A percentile compares a stretch with the other conserved stretches of the same genome.
phyloP scores from a whole-genome alignment of 2,888 invertebrate genomes.

The Selenia dentaria region DNA sequence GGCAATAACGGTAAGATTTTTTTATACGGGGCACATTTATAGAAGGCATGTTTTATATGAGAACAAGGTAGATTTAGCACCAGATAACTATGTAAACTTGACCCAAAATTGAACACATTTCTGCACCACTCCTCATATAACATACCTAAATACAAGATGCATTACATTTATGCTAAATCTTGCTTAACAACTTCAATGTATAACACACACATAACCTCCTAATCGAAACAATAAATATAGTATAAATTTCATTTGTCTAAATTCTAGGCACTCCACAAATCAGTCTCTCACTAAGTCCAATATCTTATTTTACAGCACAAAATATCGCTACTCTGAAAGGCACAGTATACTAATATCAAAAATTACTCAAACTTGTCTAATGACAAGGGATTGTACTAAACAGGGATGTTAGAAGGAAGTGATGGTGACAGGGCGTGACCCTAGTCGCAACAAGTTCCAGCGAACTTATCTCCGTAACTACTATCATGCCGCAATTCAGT shows the following conservation, averaged over 20 bases:
- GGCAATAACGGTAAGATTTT: neutral
- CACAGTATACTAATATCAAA: constrained; percentile 27
- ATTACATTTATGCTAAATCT: constrained; percentile 10
- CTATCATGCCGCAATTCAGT: too few species aligned
- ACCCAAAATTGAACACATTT: constrained; percentile 34
- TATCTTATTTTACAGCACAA: constrained; percentile 20
- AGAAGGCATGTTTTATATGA: constrained; percentile 8
- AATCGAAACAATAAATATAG: constrained; percentile 27
- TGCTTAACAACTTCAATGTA: constrained; percentile 9
- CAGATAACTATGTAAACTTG: constrained; percentile 32
- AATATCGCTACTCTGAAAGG: constrained; percentile 26
- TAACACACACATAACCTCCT: constrained; percentile 16
- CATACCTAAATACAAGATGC: constrained; percentile 11
- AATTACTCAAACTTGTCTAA: constrained; percentile 30
- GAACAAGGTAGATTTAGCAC: constrained; percentile 27
- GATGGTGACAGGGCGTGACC: too few species aligned
- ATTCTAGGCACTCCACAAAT: constrained; percentile 30
- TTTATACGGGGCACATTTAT: neutral
- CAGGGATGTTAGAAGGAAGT: too few species aligned
- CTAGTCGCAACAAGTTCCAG: too few species aligned
- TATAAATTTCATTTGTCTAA: constrained; percentile 22
- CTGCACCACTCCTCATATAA: constrained; percentile 25
- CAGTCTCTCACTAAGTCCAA: constrained; percentile 32
- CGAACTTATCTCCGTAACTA: too few species aligned
- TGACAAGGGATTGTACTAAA: constrained; percentile 45